A percentile compares a stretch with the other conserved stretches of the same genome.
These are phyloP conservation scores for Pterocles burchelli DNA, from an alignment of 2,113 vertebrate genomes.

Conservation along the genomic window DNA sequence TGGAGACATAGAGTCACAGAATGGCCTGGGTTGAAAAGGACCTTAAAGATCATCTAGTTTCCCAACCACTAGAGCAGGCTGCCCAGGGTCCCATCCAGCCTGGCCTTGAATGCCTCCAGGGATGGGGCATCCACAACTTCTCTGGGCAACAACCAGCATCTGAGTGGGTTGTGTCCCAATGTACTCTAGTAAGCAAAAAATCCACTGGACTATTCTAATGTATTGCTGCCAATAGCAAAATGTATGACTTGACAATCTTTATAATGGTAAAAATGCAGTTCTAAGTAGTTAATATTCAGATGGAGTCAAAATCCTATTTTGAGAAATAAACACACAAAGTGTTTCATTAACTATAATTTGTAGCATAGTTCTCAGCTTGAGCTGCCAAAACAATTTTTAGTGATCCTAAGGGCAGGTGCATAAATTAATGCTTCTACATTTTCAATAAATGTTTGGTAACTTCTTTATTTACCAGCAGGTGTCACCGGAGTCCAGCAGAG, in stretches of 20 bases:
- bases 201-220: neutral
- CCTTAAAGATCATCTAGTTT: too few species aligned
- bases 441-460: neutral
- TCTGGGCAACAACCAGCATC: too few species aligned
- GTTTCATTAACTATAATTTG: neutral
- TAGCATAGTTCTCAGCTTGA: neutral
- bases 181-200: neutral
- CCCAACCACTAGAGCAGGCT: too few species aligned
- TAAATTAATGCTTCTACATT: neutral
- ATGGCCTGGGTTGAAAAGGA: too few species aligned
- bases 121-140: too few species aligned
- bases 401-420: neutral
- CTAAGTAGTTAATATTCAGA: neutral
- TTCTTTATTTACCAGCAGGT: conserved; percentile 50
- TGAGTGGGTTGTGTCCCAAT: neutral
- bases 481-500: conserved; percentile 52
- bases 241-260: neutral
- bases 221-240: neutral
- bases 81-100: too few species aligned
- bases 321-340: neutral
- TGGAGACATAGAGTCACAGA: neutral
- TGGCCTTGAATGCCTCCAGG: too few species aligned
- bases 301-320: neutral
- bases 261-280: neutral
- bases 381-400: neutral